A percentile compares a stretch with the other conserved stretches of the same genome.
phyloP scores from a whole-genome alignment of 2,113 vertebrate species.

The Pipra filicauda region DNA sequence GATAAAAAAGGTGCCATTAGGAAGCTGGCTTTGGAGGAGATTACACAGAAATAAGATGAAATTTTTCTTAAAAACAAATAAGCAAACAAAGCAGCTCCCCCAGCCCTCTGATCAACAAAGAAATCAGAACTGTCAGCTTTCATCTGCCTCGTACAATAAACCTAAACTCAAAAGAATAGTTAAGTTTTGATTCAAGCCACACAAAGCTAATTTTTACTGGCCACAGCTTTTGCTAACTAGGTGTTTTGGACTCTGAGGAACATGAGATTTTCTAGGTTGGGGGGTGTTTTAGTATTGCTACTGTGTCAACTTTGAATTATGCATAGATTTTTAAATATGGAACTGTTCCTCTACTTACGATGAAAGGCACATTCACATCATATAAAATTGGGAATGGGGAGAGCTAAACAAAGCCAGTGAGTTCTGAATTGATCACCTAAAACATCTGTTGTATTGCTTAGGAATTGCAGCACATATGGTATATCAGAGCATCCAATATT shows the following conservation, averaged over 20 bases:
- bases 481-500: slow-evolving; percentile 59
- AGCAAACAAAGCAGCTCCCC: not conserved
- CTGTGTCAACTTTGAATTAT: slow-evolving; percentile 53
- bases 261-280: not conserved
- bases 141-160: not conserved
- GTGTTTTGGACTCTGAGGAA: not conserved
- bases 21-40: not conserved
- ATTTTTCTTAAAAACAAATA: slow-evolving; percentile 2
- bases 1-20: not conserved
- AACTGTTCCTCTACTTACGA: slow-evolving; percentile 50
- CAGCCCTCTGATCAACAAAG: slow-evolving; percentile 1
- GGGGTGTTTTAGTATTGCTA: not conserved
- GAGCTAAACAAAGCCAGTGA: slow-evolving; percentile 65
- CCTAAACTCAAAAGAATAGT: not conserved
- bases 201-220: slow-evolving; percentile 10
- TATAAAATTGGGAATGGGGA: slow-evolving; percentile 59
- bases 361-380: slow-evolving; percentile 66
- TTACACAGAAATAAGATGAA: not conserved
- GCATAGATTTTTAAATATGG: slow-evolving; percentile 47
- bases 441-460: slow-evolving; percentile 68
- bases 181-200: slow-evolving; percentile 20
- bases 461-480: slow-evolving; percentile 67
- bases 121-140: slow-evolving; percentile 42
- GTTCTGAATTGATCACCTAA: slow-evolving; percentile 67
- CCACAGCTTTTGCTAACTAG: not conserved